A percentile compares a stretch with the other conserved stretches of the same genome.
phyloP scores from a whole-genome alignment of 2,888 invertebrate species.

The Drosophila multiciliata region DNA sequence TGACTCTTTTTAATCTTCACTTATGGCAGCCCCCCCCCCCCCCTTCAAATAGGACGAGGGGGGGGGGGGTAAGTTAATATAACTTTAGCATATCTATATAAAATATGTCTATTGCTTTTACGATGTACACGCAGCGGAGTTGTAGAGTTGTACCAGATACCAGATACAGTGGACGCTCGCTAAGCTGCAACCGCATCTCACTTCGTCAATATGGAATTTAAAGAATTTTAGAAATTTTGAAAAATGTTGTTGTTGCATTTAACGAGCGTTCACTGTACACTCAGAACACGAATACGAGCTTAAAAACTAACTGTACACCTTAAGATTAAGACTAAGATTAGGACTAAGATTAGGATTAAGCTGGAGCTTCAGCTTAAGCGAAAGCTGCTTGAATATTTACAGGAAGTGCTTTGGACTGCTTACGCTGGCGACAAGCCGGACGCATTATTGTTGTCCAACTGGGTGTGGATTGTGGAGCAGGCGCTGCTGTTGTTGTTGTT shows the following conservation, averaged over 20 bases:
- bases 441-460: constrained; percentile 72
- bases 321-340: neutral
- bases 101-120: constrained; percentile 72
- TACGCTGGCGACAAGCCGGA: constrained; percentile 64
- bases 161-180: constrained; percentile 14
- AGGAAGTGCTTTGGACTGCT: constrained; percentile 23
- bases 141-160: constrained; percentile 47
- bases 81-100: constrained; percentile 31
- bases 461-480: constrained; percentile 75
- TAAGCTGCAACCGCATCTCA: neutral
- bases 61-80: constrained; percentile 22
- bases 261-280: neutral
- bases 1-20: constrained; percentile 33
- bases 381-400: constrained; percentile 47
- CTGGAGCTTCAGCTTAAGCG: neutral
- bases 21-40: constrained; percentile 62
- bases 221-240: neutral
- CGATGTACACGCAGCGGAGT: constrained; percentile 72
- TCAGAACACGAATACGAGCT: constrained; percentile 11
- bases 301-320: constrained; percentile 63
- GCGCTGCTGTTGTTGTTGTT: constrained; percentile 76
- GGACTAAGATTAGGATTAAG: neutral
- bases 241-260: neutral
- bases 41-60: constrained; percentile 10
- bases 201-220: neutral